Base-by-base conservation (phyloP, 2,888 invertebrate genomes). In the Callimorpha dominula region DNA sequence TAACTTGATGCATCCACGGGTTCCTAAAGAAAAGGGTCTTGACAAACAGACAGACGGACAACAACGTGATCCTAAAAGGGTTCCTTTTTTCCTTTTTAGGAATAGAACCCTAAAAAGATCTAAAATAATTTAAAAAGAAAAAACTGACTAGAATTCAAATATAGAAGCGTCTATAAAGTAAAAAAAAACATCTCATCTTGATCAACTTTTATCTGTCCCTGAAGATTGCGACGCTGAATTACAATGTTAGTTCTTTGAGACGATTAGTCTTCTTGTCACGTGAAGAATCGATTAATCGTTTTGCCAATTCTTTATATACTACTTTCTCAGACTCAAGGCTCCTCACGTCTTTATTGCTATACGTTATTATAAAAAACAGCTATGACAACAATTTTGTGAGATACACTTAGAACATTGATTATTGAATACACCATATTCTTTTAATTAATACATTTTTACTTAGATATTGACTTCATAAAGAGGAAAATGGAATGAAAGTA, bases 191-290 rank as follows among this genome's bases (percentile, higher is more conserved):
- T 11, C 20, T 57, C 57, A 20, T 20, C 57, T 57, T 57, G 57
- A 57, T 57, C 57, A 57, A 57, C 57, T 57, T 57, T 57, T 57
- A 57, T 57, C 20, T 20, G 20, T 57, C 57, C 57, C 57, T 20
- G 5, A 20, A 20, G 57, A 57, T 12, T 11, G 12, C 20, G 20
- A 20, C 20, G 57, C 57, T 57, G 57, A 57, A 57, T 57, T 20
- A 57, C 57, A 57, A 57, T 20, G 57, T 20, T 57, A 57, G 57
- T 57, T n/a, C 57, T 20, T 11, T 20, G 20, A 12, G 57, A 20
- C 57, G 57, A 57, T 57, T 57, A 57, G 57, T 57, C 57, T 57
- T 57, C 57, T 20, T 57, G 57, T 57, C 57, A 57, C 57, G 57
- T 57, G 20, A 57, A 57, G 4, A 57, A 57, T 57, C 57, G 57